phyloP scores from a whole-genome alignment of 2,888 invertebrate species.

The Lasioglossum calceatum region DNA sequence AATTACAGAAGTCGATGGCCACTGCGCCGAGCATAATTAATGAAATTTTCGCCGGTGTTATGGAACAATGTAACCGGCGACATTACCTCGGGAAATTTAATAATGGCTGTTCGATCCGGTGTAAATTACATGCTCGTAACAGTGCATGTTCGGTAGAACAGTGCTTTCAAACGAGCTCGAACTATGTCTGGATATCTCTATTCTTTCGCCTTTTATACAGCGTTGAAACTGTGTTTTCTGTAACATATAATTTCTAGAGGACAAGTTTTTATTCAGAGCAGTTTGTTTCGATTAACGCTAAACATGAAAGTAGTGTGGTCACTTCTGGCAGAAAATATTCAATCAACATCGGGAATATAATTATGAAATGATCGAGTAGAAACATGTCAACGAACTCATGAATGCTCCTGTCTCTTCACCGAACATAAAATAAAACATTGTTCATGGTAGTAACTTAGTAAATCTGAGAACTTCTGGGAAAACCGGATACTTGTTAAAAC shows the following conservation, averaged over 20 bases:
- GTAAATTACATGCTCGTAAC: neutral
- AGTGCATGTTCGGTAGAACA: neutral
- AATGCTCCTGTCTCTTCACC: no score
- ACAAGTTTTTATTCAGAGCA: neutral
- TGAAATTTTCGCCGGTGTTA: slow-evolving; percentile 39
- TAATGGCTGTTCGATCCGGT: slow-evolving; percentile 12
- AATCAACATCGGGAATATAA: neutral
- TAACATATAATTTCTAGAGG: neutral
- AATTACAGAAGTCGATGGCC: slow-evolving; percentile 55
- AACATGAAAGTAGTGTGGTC: neutral
- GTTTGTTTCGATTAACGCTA: neutral
- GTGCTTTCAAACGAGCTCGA: neutral
- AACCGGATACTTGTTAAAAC: no score
- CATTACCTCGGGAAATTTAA: slow-evolving; percentile 24
- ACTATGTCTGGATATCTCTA: neutral
- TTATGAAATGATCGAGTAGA: neutral
- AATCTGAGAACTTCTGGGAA: no score
- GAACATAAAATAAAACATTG: neutral
- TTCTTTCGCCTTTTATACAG: neutral
- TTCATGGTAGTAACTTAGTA: no score
- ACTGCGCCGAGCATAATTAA: slow-evolving; percentile 56
- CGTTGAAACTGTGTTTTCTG: neutral
- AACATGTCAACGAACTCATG: neutral
- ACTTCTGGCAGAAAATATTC: neutral
- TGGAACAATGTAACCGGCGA: slow-evolving; percentile 41